A percentile compares a stretch with the other conserved stretches of the same genome.
These are phyloP conservation scores for Coelopa pilipes DNA, from an alignment of 2,888 invertebrate species.

Conservation along the genomic window DNA sequence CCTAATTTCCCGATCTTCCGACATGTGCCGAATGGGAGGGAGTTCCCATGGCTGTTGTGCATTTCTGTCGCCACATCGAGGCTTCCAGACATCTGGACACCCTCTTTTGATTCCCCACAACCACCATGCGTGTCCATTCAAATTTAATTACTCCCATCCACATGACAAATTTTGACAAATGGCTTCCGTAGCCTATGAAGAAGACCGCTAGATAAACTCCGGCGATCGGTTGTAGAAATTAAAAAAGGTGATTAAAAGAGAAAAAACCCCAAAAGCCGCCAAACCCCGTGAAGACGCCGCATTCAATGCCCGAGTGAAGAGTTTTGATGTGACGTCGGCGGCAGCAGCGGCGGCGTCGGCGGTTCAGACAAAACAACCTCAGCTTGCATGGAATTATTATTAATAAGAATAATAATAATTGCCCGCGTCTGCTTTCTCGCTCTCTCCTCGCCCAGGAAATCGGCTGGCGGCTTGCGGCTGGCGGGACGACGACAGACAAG, in stretches of 20 bases:
- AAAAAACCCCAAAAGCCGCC: not conserved
- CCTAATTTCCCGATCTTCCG: too few species aligned
- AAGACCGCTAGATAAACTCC: not conserved
- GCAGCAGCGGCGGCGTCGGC: conserved; percentile 5
- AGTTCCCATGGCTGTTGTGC: too few species aligned
- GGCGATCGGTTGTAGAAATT: not conserved
- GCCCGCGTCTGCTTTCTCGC: not conserved
- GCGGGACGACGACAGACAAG: not conserved
- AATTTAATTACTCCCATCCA: conserved; percentile 36
- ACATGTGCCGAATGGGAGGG: too few species aligned
- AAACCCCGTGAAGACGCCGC: not conserved
- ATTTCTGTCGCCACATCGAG: too few species aligned
- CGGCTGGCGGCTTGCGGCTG: not conserved
- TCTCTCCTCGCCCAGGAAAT: not conserved
- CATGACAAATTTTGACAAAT: conserved; percentile 47
- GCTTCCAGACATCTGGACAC: conserved; percentile 48
- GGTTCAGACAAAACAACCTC: conserved; percentile 6
- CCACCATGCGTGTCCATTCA: conserved; percentile 12
- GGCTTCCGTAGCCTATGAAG: conserved; percentile 45
- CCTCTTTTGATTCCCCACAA: conserved; percentile 44
- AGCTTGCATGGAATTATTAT: conserved; percentile 31
- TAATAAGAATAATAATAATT: conserved; percentile 31
- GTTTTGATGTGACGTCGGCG: conserved; percentile 17
- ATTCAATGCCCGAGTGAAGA: not conserved
- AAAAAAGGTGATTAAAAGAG: not conserved